Evolutionary conservation across 2,888 invertebrate genomes (phyloP).

Genomic region (Vannuccia rotundouncinata): DNA sequence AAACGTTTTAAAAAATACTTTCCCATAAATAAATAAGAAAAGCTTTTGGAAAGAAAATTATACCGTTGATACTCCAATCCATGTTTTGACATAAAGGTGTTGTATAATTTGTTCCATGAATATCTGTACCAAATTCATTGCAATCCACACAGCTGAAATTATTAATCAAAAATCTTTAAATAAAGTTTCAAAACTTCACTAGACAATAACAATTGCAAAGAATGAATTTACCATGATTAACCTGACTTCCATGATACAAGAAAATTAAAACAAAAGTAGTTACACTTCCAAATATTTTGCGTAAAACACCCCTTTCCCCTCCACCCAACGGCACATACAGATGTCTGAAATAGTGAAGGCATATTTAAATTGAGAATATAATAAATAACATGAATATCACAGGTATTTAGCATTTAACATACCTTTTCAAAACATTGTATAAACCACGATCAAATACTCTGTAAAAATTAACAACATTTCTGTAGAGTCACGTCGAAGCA

Average conservation of each 20-base stretch:
- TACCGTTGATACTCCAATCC: too few species aligned
- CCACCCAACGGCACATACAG: not conserved
- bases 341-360: not conserved
- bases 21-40: too few species aligned
- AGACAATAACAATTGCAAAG: too few species aligned
- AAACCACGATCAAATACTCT: not conserved
- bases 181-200: not conserved
- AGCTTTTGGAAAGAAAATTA: too few species aligned
- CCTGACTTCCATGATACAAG: not conserved
- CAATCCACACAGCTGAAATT: not conserved
- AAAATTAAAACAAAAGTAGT: not conserved
- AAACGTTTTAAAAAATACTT: too few species aligned
- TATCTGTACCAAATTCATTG: not conserved
- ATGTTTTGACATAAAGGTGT: too few species aligned
- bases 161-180: not conserved
- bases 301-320: not conserved
- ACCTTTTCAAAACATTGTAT: not conserved
- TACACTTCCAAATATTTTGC: not conserved
- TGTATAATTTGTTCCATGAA: not conserved
- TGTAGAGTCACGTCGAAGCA: too few species aligned
- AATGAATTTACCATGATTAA: not conserved
- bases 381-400: not conserved
- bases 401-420: not conserved
- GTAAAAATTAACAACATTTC: too few species aligned
- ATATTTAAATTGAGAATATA: not conserved